phyloP scores from a whole-genome alignment of 1,140 invertebrate species.

The Papilio helenus region DNA sequence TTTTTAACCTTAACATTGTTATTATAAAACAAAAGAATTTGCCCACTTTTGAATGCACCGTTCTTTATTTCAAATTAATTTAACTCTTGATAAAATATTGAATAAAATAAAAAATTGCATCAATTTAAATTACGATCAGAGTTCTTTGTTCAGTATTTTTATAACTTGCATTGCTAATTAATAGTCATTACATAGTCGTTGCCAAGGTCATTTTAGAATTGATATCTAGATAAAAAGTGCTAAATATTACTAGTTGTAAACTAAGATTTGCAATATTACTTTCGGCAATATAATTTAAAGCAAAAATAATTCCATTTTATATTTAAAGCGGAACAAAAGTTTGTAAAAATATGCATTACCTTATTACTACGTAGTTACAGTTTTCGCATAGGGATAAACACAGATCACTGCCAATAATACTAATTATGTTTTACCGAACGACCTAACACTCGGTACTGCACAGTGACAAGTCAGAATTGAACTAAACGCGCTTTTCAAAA shows the following conservation, averaged over 20 bases:
- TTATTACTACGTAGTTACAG: slow-evolving; percentile 26
- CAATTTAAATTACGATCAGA: background rate
- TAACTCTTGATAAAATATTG: background rate
- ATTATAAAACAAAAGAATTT: background rate
- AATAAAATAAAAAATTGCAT: background rate
- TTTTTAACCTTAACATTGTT: background rate
- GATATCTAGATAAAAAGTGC: background rate
- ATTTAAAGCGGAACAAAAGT: background rate
- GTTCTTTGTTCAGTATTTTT: background rate
- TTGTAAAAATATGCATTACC: background rate
- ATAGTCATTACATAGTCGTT: background rate
- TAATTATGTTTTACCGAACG: slow-evolving; percentile 1
- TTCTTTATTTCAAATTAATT: background rate
- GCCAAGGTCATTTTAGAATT: slow-evolving; percentile 4
- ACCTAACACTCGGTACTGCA: background rate
- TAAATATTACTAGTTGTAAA: background rate
- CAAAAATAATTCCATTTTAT: background rate
- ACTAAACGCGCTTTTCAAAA: slow-evolving; percentile 27
- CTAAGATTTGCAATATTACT: background rate
- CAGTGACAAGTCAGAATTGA: slow-evolving; percentile 34
- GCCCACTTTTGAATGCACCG: background rate
- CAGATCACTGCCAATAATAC: slow-evolving; percentile 26
- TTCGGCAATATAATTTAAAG: background rate
- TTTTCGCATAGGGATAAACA: background rate
- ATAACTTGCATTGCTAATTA: background rate